Percentiles rank a stretch among this genome's conserved stretches.
Evolutionary conservation across 1,140 invertebrate species (phyloP).

Genomic region (Aricia agestis): DNA sequence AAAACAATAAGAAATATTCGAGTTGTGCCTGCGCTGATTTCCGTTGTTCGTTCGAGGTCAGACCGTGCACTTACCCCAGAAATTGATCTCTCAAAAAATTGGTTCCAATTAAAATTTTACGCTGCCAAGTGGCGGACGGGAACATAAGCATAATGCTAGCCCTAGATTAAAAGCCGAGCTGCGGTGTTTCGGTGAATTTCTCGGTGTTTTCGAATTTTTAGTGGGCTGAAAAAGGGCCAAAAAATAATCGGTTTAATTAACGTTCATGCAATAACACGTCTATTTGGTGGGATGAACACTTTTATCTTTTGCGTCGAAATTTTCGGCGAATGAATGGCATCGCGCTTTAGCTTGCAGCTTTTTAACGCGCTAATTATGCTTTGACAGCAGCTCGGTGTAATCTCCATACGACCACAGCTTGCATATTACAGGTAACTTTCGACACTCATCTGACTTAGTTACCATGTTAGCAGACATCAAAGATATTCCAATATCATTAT

Average conservation of each 20-base stretch:
- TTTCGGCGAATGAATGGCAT: neutral
- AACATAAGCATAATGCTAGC: slow-evolving; percentile 40
- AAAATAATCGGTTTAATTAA: slow-evolving; percentile 24
- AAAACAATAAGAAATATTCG: neutral
- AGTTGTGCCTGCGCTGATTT: slow-evolving; percentile 20
- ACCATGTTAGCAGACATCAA: too few species aligned
- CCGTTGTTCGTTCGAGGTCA: slow-evolving; percentile 1
- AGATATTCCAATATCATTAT: neutral
- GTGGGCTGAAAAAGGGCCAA: slow-evolving; percentile 27
- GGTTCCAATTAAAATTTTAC: slow-evolving; percentile 61
- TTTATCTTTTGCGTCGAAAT: neutral
- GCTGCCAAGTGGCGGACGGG: slow-evolving; percentile 36
- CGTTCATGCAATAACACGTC: slow-evolving; percentile 21
- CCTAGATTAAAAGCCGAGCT: slow-evolving; percentile 26
- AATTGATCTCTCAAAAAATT: slow-evolving; percentile 44
- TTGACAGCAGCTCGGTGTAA: neutral
- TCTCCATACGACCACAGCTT: neutral
- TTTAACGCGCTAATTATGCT: slow-evolving; percentile 1
- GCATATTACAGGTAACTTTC: neutral
- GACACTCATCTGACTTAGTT: too few species aligned
- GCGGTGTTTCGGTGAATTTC: slow-evolving; percentile 32
- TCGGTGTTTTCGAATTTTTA: slow-evolving; percentile 25
- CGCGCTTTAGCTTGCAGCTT: neutral
- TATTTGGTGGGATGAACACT: slow-evolving; percentile 12
- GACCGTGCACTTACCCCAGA: slow-evolving; percentile 19